Evolutionary conservation across 2,113 vertebrate genomes (phyloP).

Genomic region (Phyllostomus hastatus): DNA sequence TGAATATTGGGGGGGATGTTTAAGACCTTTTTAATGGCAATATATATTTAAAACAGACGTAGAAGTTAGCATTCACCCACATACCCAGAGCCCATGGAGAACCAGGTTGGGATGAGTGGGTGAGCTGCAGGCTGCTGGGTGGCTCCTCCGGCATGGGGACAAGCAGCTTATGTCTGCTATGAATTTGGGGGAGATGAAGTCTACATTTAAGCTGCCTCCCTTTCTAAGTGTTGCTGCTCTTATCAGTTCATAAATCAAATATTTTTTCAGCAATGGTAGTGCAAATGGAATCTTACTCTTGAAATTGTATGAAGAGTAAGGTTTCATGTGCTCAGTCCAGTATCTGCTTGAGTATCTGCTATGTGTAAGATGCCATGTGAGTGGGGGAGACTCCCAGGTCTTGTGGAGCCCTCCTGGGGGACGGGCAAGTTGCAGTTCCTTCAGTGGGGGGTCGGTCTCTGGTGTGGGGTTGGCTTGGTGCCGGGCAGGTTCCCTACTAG

Average conservation of each 20-base stretch:
- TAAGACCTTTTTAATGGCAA: constrained; percentile 62
- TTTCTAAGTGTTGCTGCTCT: background rate
- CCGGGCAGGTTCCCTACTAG: background rate
- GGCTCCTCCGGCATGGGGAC: background rate
- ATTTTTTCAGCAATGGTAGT: background rate
- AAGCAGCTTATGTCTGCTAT: background rate
- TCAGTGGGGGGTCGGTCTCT: background rate
- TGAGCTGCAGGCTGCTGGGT: constrained; percentile 45
- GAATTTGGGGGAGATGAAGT: background rate
- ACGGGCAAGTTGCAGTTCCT: background rate
- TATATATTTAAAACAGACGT: constrained; percentile 60
- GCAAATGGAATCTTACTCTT: background rate
- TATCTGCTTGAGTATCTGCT: background rate
- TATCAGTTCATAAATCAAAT: background rate
- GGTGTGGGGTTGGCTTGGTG: background rate
- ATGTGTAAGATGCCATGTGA: background rate
- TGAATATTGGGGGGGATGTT: constrained; percentile 7
- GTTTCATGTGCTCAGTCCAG: background rate
- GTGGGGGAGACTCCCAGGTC: background rate
- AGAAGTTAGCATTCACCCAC: constrained; percentile 54
- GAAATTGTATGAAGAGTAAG: background rate
- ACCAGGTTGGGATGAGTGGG: constrained; percentile 59
- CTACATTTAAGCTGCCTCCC: background rate
- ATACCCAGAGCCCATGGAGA: constrained; percentile 25
- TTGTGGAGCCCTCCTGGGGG: background rate